Conservation (phyloP, 2,113 vertebrate species). For the Fulica atra region DNA sequence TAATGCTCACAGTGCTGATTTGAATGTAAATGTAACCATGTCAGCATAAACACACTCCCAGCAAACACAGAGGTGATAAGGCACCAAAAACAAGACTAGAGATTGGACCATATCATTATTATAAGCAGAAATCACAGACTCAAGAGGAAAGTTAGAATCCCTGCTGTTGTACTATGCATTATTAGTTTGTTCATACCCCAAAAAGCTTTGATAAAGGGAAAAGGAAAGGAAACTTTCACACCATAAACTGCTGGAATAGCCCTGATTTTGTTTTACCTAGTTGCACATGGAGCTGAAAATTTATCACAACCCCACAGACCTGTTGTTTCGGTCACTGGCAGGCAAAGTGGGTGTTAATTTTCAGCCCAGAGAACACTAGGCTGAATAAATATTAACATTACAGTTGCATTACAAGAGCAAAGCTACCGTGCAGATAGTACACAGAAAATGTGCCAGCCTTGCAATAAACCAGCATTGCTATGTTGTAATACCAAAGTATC, state of each 20-base stretch:
- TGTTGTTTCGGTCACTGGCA: neutral
- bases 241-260: neutral
- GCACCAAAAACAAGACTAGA: neutral
- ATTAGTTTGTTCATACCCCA: neutral
- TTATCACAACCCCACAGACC: neutral
- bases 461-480: neutral
- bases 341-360: neutral
- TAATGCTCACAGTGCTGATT: neutral
- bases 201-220: neutral
- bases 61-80: neutral
- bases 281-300: neutral
- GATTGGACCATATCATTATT: accelerated
- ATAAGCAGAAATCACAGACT: neutral
- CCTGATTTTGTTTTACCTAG: neutral
- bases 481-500: neutral
- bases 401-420: neutral
- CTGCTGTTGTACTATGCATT: neutral
- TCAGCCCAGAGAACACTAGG: neutral
- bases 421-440: neutral
- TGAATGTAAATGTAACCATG: neutral
- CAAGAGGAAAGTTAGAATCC: neutral
- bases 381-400: neutral
- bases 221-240: neutral
- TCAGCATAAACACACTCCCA: neutral
- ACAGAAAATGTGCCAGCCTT: neutral